These are phyloP conservation scores for Puffinus mauretanicus DNA, from an alignment of 2,113 vertebrate genomes.

Conservation along the genomic window DNA sequence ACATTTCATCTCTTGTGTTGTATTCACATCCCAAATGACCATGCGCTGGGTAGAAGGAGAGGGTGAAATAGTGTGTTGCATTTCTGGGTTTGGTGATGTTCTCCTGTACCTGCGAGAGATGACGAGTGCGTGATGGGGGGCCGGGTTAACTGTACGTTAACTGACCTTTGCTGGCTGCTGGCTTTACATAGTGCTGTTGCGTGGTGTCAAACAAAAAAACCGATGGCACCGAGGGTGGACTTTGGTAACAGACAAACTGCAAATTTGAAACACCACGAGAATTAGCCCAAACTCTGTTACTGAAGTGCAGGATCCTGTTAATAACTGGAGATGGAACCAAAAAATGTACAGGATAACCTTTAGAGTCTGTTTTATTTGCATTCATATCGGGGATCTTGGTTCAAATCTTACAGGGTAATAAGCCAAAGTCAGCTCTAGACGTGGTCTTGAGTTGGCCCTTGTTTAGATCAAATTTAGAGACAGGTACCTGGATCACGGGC, in stretches of 20 bases:
- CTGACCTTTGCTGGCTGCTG: background rate
- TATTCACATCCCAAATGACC: background rate
- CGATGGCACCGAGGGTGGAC: accelerated
- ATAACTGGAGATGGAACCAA: background rate
- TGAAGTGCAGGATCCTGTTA: background rate
- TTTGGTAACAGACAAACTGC: background rate
- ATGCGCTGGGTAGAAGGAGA: background rate
- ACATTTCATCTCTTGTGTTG: background rate
- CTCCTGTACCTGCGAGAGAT: background rate
- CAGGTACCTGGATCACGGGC: background rate
- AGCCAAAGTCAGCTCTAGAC: background rate
- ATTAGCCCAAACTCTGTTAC: background rate
- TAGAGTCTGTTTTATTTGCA: background rate
- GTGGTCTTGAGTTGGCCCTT: background rate
- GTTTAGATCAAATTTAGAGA: background rate
- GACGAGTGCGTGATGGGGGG: accelerated
- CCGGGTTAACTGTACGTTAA: background rate
- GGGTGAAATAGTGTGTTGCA: background rate
- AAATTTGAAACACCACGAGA: background rate
- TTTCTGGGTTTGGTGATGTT: background rate
- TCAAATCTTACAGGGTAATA: background rate
- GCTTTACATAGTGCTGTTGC: accelerated
- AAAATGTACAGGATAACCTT: accelerated
- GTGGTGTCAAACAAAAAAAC: background rate
- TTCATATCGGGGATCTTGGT: background rate